Evolutionary conservation across 2,113 vertebrate species (phyloP), one percentile per base, ranked within the genome.

Genomic region (Henicopernis longicauda): DNA sequence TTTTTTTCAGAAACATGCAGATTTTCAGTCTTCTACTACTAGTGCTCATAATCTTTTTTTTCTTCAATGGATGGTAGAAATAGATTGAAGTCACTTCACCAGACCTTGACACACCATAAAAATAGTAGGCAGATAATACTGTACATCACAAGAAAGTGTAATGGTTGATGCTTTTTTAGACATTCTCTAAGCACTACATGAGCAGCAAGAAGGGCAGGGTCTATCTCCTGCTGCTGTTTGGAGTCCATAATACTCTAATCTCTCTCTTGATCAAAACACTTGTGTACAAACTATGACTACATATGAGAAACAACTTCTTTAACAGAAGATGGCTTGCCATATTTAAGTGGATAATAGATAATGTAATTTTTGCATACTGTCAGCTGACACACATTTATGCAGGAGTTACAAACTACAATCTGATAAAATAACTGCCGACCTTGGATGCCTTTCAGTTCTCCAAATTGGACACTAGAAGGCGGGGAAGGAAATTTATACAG

Each of bases 111-210:
- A 32, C 4, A 11, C 18, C 3, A 11, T 29, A 71, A 73, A 86
- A 78, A 11, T 18, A 13, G 11, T 13, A 77, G 40, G 10, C 7
- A 55, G 47, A 38, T 38, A 67, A 63, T 61, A 23, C 9, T 73
- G 15, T n/a, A 12, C 62, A 50, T 69, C 42, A 76, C 25, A 74
- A 61, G 67, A 12, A 89, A 63, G 15, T 31, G 9, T 44, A 73
- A 44, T 8, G 9, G 26, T 58, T 71, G 16, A 31, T n/a, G 44
- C 6, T 9, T 52, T 76, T 91, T 74, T 65, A 79, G 29, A 0
- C 0, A 2, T 62, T 38, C 32, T 61, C 4, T 11, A 34, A 72
- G 44, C 42, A 52, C 12, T 31, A 18, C 25, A n/a, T 3, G 5
- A 34, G 21, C 14, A 72, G 29, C 9, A 47, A 69, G 70, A 93